Percentiles rank a stretch among this genome's conserved stretches.
Conservation (phyloP, 2,113 vertebrate species). For the Oryzias woworae region DNA sequence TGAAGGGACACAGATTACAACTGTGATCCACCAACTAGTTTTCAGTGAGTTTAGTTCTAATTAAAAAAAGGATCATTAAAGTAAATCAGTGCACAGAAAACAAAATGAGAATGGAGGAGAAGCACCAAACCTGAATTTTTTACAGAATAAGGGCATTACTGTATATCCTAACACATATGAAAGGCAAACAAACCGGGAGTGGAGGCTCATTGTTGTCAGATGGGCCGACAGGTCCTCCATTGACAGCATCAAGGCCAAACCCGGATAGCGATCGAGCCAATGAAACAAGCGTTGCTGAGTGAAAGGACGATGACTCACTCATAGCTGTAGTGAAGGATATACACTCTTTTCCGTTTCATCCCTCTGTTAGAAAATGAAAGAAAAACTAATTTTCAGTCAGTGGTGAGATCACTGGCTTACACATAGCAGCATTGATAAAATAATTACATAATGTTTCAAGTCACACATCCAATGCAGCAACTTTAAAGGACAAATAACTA, state of each 20-base stretch:
- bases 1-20: too few relatives aligned
- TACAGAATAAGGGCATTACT: not conserved
- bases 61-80: too few relatives aligned
- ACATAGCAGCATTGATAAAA: not conserved
- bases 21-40: too few relatives aligned
- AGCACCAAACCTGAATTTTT: not conserved
- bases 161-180: not conserved
- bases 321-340: conserved; percentile 62
- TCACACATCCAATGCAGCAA: not conserved
- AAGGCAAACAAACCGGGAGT: conserved; percentile 39
- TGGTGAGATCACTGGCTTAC: not conserved
- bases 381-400: not conserved
- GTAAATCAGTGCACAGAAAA: too few relatives aligned
- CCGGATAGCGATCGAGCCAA: conserved; percentile 71
- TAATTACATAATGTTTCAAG: too few relatives aligned
- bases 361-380: conserved; percentile 47
- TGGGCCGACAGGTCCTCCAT: conserved; percentile 42
- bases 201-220: conserved; percentile 25
- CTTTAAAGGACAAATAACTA: too few relatives aligned
- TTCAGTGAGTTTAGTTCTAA: too few relatives aligned
- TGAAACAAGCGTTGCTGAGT: conserved; percentile 77
- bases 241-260: conserved; percentile 52
- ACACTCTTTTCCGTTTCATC: conserved; percentile 74
- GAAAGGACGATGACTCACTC: conserved; percentile 66
- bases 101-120: not conserved